Evolutionary conservation across 2,888 invertebrate genomes (phyloP).

Genomic region (Eurytoma californica): DNA sequence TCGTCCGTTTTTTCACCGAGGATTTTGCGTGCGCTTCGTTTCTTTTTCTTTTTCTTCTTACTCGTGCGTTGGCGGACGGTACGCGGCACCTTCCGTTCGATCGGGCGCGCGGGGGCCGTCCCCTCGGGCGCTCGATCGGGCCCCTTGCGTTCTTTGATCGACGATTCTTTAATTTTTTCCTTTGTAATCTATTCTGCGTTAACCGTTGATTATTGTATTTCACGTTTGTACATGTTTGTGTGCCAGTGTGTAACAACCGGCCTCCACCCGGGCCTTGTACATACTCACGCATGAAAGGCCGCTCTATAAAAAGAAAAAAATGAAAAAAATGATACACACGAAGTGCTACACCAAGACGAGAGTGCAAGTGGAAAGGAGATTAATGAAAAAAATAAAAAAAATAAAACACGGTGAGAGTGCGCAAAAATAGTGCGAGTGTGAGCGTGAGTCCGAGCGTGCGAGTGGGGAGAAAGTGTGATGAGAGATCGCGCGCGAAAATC

Average conservation of each 20-base stretch:
- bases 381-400: constrained; percentile 19
- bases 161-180: neutral
- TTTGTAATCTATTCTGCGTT: constrained; percentile 35
- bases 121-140: no score
- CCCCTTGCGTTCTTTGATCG: neutral
- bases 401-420: constrained; percentile 54
- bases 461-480: constrained; percentile 16
- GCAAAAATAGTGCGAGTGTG: constrained; percentile 30
- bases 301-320: constrained; percentile 59
- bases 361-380: constrained; percentile 46
- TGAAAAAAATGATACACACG: constrained; percentile 62
- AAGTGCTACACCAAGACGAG: constrained; percentile 65
- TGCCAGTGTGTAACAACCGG: constrained; percentile 69
- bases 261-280: constrained; percentile 65
- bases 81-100: constrained; percentile 29
- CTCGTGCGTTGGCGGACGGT: constrained; percentile 31
- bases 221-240: constrained; percentile 68
- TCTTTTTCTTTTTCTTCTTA: neutral
- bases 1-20: constrained; percentile 10
- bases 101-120: constrained; percentile 5
- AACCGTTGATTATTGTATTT: constrained; percentile 62
- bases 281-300: constrained; percentile 67
- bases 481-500: constrained; percentile 46
- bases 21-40: no score
- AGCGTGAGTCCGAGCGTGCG: constrained; percentile 20